These are phyloP conservation scores for Diaperis boleti DNA, from an alignment of 2,888 invertebrate genomes.

Conservation along the genomic window DNA sequence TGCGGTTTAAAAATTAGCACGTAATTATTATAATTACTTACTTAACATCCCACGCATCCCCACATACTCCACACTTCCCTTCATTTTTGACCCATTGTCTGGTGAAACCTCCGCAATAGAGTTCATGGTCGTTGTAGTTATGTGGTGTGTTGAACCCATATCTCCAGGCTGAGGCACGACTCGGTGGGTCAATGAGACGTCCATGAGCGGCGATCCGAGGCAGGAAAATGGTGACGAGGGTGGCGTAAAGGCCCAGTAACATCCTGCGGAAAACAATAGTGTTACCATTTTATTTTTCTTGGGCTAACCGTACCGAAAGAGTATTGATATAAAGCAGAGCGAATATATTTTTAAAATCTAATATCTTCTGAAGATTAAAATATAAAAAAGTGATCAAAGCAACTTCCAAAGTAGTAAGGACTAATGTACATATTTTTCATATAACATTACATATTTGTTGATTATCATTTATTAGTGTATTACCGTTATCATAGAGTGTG, in stretches of 20 bases:
- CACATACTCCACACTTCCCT: slow-evolving; percentile 89
- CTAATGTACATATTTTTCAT: too few species aligned
- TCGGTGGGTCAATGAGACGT: slow-evolving; percentile 86
- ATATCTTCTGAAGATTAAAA: too few species aligned
- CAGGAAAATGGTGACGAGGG: slow-evolving; percentile 15
- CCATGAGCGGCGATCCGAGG: slow-evolving; percentile 73
- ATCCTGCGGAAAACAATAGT: slow-evolving; percentile 33
- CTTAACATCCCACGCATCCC: slow-evolving; percentile 83
- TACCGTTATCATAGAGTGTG: too few species aligned
- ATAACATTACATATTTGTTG: too few species aligned
- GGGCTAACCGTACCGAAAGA: too few species aligned
- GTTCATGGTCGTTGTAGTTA: slow-evolving; percentile 91
- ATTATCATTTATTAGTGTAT: too few species aligned
- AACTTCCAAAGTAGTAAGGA: too few species aligned
- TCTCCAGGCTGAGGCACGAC: slow-evolving; percentile 89
- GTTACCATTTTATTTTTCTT: too few species aligned
- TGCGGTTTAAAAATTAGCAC: neutral
- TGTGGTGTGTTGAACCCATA: slow-evolving; percentile 90
- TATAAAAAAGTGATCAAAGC: too few species aligned
- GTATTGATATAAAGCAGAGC: too few species aligned
- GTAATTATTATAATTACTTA: slow-evolving; percentile 53
- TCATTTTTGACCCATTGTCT: slow-evolving; percentile 84
- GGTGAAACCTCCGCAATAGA: slow-evolving; percentile 89
- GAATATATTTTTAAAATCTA: too few species aligned
- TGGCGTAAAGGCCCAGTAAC: slow-evolving; percentile 17